Base-by-base conservation (phyloP, 2,888 invertebrate genomes). In the Penaeus monodon region DNA sequence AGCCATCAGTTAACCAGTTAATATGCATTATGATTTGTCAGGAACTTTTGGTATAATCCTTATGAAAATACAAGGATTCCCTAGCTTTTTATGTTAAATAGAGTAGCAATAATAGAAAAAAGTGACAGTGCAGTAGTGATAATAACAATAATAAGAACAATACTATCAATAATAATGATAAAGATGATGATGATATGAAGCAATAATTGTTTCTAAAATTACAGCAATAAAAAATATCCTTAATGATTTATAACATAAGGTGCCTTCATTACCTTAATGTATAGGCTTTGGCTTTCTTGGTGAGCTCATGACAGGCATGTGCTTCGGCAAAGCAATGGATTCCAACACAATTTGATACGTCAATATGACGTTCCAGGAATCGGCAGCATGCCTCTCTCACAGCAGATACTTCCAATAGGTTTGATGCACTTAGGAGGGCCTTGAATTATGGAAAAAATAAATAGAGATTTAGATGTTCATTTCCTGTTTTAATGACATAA, bases 241-340 rank as follows among this genome's bases (percentile, higher is more conserved):
- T 20, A 22, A 20, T 57, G 27, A 44, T 49, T 29, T n/a, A 70
- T 44, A 38, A 77, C 8, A 29, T 63, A 24, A 66, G 20, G 84
- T 76, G 80, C 68, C 44, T 73, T 68, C 90, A 91, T 87, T 90
- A 92, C 92, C 91, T 91, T n/a, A 93, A 91, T 29, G 93, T 92
- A 90, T 92, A 93, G 76, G 92, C 91, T 89, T 93, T 92, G 7
- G 94, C 92, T 89, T 92, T 92, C 24, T 92, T 91, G 88, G 92
- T 92, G n/a, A 94, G 91, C 66, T 92, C 92, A 27, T 91, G 91
- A 90, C 94, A 94, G 63, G 93, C 92, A 91, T 93, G 93, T 29
- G 93, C 91, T 88, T 93, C 93, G 38, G 93, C 93, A 91, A 94
- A 93, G 89, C 93, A 93, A 91, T 93, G 93, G 79, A 94, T 93